Evolutionary conservation across 37 sponge, comb jelly and placozoan species (phyloP), one percentile per base, ranked within the genome.

Genomic region (Mnemiopsis leidyi): DNA sequence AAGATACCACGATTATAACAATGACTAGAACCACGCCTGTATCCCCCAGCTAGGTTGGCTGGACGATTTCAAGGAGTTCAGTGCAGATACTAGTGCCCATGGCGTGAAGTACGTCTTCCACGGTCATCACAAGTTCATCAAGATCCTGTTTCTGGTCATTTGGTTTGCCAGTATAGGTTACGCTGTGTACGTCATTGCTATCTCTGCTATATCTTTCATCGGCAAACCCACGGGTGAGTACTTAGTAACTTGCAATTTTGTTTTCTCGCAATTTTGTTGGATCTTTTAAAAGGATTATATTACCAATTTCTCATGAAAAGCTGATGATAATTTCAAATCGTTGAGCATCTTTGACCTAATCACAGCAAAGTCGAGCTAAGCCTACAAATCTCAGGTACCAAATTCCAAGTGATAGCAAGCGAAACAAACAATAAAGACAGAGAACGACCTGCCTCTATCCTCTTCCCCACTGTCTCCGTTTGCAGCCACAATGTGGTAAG

Each of bases 401-500:
- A 71, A 25, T 71, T 71, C 20, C 75, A 71, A 28, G 75, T 71
- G 75, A 71, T 71, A 5, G 75, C 75, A 71, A 71, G 75, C 20
- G 30, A 71, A 28, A 5, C 30, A 28, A 28, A 71, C 75, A n/a
- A 71, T 25, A n/a, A 71, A 25, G 75, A 71, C 3, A 71, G 25
- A n/a, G 3, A 71, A 29, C 7, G 25, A 29, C 75, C 25, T 7
- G 30, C 30, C 30, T n/a, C 75, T 5, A 28, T 71, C 75, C n/a
- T 29, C 2, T 71, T 71, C 30, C 75, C 75, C 7, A 71, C 75
- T 25, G 20, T 71, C 5, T 71, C 75, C 5, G n/a, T 71, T 7
- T 71, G 75, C 75, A 71, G 75, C 20, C 75, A 71, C 75, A 71
- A 71, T 71, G 30, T 29, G 75, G 75, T 71, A 71, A 71, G 25